A percentile compares a stretch with the other conserved stretches of the same genome.
Evolutionary conservation across 2,888 invertebrate species (phyloP).

Genomic region (Rotaria magnacalcarata): DNA sequence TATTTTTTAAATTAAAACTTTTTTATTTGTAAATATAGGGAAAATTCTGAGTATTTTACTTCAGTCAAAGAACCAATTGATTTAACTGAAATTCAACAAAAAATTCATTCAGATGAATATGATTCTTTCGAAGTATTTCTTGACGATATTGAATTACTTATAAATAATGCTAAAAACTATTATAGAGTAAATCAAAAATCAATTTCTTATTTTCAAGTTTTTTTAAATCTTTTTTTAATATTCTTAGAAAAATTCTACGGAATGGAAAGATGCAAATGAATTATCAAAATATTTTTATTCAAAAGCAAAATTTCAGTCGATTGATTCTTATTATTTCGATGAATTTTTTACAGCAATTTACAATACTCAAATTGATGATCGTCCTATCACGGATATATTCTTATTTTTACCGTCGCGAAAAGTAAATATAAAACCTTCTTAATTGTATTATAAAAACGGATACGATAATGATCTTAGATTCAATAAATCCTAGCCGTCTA

Average conservation of each 20-base stretch:
- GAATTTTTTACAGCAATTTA: constrained; percentile 36
- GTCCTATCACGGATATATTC: background rate
- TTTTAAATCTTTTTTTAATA: background rate
- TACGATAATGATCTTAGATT: no score
- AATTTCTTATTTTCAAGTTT: background rate
- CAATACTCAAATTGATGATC: background rate
- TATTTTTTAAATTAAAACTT: background rate
- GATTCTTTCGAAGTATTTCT: constrained; percentile 84
- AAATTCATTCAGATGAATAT: constrained; percentile 87
- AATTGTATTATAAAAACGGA: no score
- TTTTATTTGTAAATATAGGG: background rate
- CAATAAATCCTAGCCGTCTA: no score
- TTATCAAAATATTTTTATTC: constrained; percentile 12
- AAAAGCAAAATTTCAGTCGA: background rate
- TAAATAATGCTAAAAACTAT: constrained; percentile 88
- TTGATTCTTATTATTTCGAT: constrained; percentile 18
- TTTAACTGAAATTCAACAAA: constrained; percentile 86
- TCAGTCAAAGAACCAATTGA: constrained; percentile 91
- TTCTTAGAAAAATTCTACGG: background rate
- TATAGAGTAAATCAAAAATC: constrained; percentile 65
- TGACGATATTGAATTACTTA: constrained; percentile 80
- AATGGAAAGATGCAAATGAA: constrained; percentile 32
- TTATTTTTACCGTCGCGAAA: constrained; percentile 28
- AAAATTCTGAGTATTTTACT: constrained; percentile 61
- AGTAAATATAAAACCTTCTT: background rate